These are phyloP conservation scores for Danio kyathit DNA, from an alignment of 2,797 vertebrate species.

Conservation along the genomic window DNA sequence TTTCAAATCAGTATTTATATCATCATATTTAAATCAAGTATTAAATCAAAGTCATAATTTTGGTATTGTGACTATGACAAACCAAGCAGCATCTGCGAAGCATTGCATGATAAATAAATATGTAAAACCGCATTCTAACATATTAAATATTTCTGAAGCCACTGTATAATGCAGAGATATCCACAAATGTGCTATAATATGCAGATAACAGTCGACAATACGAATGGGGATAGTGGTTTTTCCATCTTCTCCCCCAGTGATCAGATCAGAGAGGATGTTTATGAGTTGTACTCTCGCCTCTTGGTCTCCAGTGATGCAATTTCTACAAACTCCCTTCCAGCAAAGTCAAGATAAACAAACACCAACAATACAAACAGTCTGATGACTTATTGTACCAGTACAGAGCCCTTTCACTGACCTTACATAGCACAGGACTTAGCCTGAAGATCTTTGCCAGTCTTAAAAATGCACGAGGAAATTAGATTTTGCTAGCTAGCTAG, in stretches of 20 bases:
- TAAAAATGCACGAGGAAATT: not conserved
- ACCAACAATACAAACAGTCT: slow-evolving; percentile 28
- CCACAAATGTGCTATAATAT: not conserved
- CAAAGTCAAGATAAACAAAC: slow-evolving; percentile 44
- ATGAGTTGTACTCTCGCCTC: slow-evolving; percentile 7
- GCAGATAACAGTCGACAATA: not conserved
- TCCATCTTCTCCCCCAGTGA: slow-evolving; percentile 24
- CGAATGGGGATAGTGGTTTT: not conserved
- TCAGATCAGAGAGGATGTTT: slow-evolving; percentile 57
- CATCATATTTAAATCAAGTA: too few species aligned
- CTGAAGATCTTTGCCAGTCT: not conserved
- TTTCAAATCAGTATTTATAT: too few species aligned
- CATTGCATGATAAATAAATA: too few species aligned
- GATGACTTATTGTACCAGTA: slow-evolving; percentile 35
- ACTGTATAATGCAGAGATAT: not conserved
- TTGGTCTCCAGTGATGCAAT: slow-evolving; percentile 29
- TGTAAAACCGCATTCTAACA: too few species aligned
- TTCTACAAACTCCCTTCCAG: slow-evolving; percentile 25
- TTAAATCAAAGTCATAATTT: too few species aligned
- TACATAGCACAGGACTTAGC: not conserved
- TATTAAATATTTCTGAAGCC: not conserved
- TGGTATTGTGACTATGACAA: too few species aligned
- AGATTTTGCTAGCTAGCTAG: not conserved
- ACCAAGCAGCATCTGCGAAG: too few species aligned
- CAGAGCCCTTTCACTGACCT: slow-evolving; percentile 13